Evolutionary conservation across 92 coral and sea anemone genomes (phyloP), one percentile per base, ranked within the genome.

Genomic region (Meandrina meandrites): DNA sequence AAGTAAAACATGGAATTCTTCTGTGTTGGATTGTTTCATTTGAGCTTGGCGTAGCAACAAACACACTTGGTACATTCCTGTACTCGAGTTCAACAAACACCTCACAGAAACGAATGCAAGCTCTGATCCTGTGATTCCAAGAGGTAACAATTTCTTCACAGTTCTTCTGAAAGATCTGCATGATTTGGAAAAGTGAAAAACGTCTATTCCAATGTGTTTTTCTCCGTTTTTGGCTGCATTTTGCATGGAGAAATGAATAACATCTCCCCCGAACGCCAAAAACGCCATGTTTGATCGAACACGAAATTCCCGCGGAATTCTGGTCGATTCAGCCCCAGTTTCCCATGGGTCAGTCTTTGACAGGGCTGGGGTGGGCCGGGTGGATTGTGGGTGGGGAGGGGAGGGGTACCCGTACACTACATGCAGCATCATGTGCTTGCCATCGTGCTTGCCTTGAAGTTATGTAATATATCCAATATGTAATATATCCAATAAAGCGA

Each of bases 31-130:
- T 16, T 5, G 14, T 35, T 81, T 89, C 57, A 1, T 34, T 27
- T 48, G 58, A 58, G 36, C 31, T 37, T 92, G 91, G 70, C 90
- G 87, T 28, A 92, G 81, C 62, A 94, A 42, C 77, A 94, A 66
- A 79, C 90, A 94, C 19, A 94, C 91, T 58, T 83, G 88, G 53
- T 74, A 88, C 57, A 94, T n/a, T 15, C 97, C 95, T 12, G 89
- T 88, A 71, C 68, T 66, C 42, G 74, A 75, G 80, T 92, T 89
- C 42, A 94, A 30, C 50, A 92, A 67, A 57, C 92, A 90, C 22
- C 81, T 82, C 35, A 86, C 93, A 10, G 51, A 72, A 51, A 83
- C 68, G 11, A 94, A 45, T 68, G 80, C 70, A 22, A 88, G 53
- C 16, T 72, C 22, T 32, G 75, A 53, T 6, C 80, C 90, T 22